Evolutionary conservation across 1,140 invertebrate species (phyloP), one percentile per base, ranked within the genome.

Genomic region (Wiebesia pumilae): DNA sequence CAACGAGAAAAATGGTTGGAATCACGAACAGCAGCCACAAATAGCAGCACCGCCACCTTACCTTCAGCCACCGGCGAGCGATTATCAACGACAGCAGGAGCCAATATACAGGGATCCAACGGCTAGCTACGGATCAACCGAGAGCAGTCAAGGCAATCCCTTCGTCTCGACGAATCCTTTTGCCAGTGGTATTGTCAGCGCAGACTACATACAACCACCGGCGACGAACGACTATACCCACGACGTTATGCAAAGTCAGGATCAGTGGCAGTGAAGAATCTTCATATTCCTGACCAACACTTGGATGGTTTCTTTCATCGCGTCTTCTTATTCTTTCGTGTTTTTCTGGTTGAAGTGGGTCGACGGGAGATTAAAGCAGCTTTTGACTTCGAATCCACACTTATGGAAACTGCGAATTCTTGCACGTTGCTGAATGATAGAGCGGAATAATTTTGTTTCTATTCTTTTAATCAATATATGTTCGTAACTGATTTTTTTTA

Each of bases 91-190:
- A 35, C 91, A 91, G 6, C 83, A 86, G 24, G 54, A 84, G 30
- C 84, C 88, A 58, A 85, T 83, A 14, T 88, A 86, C 65, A 89
- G 87, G 27, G 84, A 84, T 14, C 62, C 90, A 33, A 90, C 91
- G 9, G 89, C 91, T 84, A 93, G 89, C 87, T 94, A 94, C 75
- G 93, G 93, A 38, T 91, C 93, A 30, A 94, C 91, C 21, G 91
- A 92, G n/a, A 91, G 82, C n/a, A 90, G 89, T 51, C 85, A 88
- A 51, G 92, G 83, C 81, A 93, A 94, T 88, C 93, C 93, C 30
- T 94, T 94, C 87, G 90, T 67, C 21, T 93, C 93, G 77, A 93
- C 92, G 43, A 94, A 94, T 87, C 93, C 93, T 3, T 94, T 94
- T 82, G 90, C 88, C 51, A 91, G 88, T 51, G 86, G 51, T 38